Evolutionary conservation across 2,113 vertebrate genomes (phyloP).

Genomic region (Lepisosteus osseus): DNA sequence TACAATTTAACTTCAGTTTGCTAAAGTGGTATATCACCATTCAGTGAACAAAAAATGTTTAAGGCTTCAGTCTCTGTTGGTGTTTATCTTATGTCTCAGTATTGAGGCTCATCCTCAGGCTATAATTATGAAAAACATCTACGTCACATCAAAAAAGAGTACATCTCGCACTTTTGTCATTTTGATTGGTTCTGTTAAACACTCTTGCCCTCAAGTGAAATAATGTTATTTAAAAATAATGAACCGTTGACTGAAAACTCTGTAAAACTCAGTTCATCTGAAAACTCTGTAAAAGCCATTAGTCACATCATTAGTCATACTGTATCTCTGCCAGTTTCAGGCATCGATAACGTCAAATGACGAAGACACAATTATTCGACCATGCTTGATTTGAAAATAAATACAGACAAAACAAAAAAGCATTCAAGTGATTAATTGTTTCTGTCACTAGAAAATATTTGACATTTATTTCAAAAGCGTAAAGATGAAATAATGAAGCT

Average conservation of each 20-base stretch:
- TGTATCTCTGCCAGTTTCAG: neutral
- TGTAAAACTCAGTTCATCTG: neutral
- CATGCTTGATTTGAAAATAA: constrained; percentile 6
- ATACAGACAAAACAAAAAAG: neutral
- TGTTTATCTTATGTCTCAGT: neutral
- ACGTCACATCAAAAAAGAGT: neutral
- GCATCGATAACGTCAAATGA: neutral
- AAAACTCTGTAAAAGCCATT: neutral
- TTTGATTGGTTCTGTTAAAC: neutral
- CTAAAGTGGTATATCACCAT: too few species aligned
- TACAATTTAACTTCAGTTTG: too few species aligned
- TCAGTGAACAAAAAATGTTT: neutral
- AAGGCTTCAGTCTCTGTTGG: too few species aligned
- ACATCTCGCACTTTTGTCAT: neutral
- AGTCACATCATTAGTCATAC: neutral
- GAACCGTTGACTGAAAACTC: neutral
- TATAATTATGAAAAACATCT: constrained; percentile 5
- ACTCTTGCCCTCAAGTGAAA: neutral
- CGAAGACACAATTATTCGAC: constrained; percentile 5
- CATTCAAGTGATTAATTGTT: neutral
- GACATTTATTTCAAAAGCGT: neutral
- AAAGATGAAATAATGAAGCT: neutral
- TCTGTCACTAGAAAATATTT: neutral
- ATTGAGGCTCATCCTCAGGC: neutral
- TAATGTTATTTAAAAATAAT: neutral